Percentiles rank a stretch among this genome's conserved stretches.
Evolutionary conservation across 2,113 vertebrate genomes (phyloP).

Genomic region (Atractosteus spatula): DNA sequence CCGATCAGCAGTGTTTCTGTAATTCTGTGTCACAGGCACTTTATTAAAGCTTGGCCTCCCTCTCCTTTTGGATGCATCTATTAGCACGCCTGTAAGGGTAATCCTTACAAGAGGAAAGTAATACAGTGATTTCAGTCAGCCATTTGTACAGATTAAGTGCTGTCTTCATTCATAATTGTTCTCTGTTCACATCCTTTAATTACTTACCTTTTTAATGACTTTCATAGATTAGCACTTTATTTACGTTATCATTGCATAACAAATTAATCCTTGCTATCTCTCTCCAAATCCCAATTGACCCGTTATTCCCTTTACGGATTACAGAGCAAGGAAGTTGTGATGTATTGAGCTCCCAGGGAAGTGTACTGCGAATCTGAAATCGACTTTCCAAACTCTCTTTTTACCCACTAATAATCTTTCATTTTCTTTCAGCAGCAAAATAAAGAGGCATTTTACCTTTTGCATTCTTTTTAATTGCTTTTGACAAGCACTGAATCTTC

Average conservation of each 20-base stretch:
- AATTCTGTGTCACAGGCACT: constrained; percentile 36
- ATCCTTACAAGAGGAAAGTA: constrained; percentile 39
- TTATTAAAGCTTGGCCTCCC: constrained; percentile 38
- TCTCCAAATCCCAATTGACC: constrained; percentile 13
- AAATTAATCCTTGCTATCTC: constrained; percentile 28
- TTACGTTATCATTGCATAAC: constrained; percentile 37
- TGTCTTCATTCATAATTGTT: constrained; percentile 38
- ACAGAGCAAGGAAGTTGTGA: not conserved
- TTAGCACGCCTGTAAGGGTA: constrained; percentile 42
- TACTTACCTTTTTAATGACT: constrained; percentile 42
- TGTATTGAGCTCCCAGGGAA: not conserved
- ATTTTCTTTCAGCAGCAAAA: constrained; percentile 15
- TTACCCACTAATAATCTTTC: constrained; percentile 12
- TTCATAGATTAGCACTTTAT: constrained; percentile 37
- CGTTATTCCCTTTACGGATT: not conserved
- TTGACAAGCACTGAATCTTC: constrained; percentile 25
- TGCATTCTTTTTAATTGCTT: constrained; percentile 21
- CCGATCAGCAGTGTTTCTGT: constrained; percentile 25
- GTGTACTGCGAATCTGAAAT: constrained; percentile 9
- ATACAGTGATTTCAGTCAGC: constrained; percentile 35
- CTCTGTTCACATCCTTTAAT: constrained; percentile 38
- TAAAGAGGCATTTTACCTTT: constrained; percentile 19
- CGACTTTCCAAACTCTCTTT: constrained; percentile 2
- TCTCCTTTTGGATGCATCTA: constrained; percentile 46
- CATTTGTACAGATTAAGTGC: constrained; percentile 40